phyloP scores from a whole-genome alignment of 2,888 invertebrate genomes.

The Chironomus riparius region DNA sequence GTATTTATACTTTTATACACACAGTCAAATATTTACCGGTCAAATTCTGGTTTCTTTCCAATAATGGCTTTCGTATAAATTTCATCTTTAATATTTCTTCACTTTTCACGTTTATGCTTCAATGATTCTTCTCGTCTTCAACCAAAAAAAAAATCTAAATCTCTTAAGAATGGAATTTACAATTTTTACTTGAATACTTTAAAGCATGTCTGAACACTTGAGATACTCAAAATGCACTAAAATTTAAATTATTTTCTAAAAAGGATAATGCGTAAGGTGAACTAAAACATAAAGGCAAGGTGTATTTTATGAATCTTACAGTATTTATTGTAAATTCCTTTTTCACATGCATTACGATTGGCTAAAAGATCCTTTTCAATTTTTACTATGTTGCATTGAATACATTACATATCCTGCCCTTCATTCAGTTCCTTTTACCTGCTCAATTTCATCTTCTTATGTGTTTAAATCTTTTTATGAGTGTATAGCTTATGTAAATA shows the following conservation, averaged over 20 bases:
- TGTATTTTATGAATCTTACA: neutral
- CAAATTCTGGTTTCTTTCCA: slow-evolving; percentile 22
- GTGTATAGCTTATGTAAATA: too few relatives aligned
- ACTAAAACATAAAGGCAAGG: neutral
- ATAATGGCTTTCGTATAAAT: slow-evolving; percentile 23
- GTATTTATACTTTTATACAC: neutral
- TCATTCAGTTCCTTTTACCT: neutral
- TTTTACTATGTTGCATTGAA: neutral
- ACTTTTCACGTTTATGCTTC: neutral
- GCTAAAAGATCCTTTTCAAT: neutral
- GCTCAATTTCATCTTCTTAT: too few relatives aligned
- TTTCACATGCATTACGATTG: neutral
- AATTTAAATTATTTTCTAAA: neutral
- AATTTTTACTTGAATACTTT: neutral
- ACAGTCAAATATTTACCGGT: slow-evolving; percentile 20
- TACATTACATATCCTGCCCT: neutral
- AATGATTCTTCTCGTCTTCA: neutral
- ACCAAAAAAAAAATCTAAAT: neutral
- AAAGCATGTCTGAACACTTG: slow-evolving; percentile 10
- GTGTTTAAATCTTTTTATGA: too few relatives aligned
- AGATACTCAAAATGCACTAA: neutral
- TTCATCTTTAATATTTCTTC: slow-evolving; percentile 5
- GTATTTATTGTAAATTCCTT: slow-evolving; percentile 5
- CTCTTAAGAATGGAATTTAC: neutral
- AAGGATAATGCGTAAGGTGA: neutral